Evolutionary conservation across 1,140 invertebrate species (phyloP), one percentile per base, ranked within the genome.

Genomic region (Brachionus paranguensis): DNA sequence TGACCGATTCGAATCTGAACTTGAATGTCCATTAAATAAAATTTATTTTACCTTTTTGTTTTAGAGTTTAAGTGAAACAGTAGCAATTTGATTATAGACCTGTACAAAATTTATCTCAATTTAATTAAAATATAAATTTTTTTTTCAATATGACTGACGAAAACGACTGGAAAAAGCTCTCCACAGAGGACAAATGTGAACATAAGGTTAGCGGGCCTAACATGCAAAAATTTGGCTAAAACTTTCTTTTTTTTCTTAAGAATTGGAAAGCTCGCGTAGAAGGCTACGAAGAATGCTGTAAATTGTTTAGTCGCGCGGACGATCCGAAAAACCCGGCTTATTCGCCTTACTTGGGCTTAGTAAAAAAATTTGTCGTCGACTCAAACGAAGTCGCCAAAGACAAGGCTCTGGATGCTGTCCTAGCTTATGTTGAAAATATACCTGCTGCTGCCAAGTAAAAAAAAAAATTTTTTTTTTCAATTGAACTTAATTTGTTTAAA

Each of bases 291-390:
- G 95, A 97, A 88, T 93, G 95, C 0, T 92, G 93, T 4, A 97
- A 97, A 88, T 90, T 94, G 8, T 97, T 98, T 90, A 6, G n/a
- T 12, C 91, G 92, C 65, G 84, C 85, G 7, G 86, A 88, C 17
- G 88, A 88, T 84, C 95, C 97, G 90, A 97, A 97, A 87, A 94
- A 94, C 65, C 92, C 94, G 1, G 96, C 98, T 88, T 98, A 96
- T 92, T 93, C 92, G 84, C 96, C 96, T 89, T 98, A 94, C 90
- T 89, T 94, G 1, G 93, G 94, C 4, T 90, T 97, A n/a, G 92
- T 98, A 45, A 97, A 97, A 87, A 98, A 98, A 89, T 95, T 98
- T 92, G 95, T 98, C 0, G 91, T 92, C 6, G 97, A 99, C 88
- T 95, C 93, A 84, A 98, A 98, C 93, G 96, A 93, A 47, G 92